Conservation (phyloP, 2,797 vertebrate genomes). For the Sebastes melanostomus region DNA sequence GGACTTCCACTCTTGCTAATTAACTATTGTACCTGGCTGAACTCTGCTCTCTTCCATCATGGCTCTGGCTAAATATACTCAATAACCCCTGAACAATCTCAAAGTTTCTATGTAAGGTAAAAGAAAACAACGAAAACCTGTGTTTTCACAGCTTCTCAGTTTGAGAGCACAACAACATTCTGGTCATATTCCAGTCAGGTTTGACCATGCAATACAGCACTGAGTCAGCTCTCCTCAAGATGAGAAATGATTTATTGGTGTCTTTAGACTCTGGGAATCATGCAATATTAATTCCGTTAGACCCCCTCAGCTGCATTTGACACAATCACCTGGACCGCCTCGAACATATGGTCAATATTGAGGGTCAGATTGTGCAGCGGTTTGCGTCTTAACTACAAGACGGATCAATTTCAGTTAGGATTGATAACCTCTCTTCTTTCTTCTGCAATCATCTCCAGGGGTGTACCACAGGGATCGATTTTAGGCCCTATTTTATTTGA, state of each 20-base stretch:
- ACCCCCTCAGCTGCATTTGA: background rate
- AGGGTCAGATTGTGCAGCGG: background rate
- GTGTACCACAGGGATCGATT: background rate
- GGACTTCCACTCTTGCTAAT: background rate
- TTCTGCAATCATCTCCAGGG: background rate
- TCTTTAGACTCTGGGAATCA: slow-evolving; percentile 23
- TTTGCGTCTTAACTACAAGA: background rate
- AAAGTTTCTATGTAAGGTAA: background rate
- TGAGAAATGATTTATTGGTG: slow-evolving; percentile 36
- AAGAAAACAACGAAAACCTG: background rate
- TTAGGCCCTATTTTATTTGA: background rate
- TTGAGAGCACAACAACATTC: background rate
- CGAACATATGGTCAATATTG: background rate
- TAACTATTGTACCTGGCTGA: background rate
- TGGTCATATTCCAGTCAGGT: slow-evolving; percentile 9
- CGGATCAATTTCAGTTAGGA: background rate
- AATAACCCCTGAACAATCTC: background rate
- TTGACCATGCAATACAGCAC: background rate
- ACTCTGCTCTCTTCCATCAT: background rate
- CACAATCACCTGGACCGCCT: background rate
- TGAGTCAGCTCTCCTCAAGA: slow-evolving; percentile 26
- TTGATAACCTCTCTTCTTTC: background rate
- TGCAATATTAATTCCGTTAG: slow-evolving; percentile 21
- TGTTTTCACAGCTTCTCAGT: slow-evolving; percentile 2
- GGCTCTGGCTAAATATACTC: background rate